Evolutionary conservation across 1,140 invertebrate genomes (phyloP), one percentile per base, ranked within the genome.

Genomic region (Ceratina japonica): DNA sequence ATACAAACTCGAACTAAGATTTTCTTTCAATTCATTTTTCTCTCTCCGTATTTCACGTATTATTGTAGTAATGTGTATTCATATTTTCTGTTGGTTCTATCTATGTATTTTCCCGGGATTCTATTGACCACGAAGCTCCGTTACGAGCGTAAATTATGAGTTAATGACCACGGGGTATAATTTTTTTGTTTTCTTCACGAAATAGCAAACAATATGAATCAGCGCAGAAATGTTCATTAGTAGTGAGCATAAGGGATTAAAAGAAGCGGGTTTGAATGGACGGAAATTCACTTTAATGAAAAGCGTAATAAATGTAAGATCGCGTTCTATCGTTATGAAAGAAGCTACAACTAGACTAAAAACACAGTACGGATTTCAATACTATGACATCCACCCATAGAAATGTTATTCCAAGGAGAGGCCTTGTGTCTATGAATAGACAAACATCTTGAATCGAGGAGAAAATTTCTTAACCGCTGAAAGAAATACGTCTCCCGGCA

Each of bases 201-300:
- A 27, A 49, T 68, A 61, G 22, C 7, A 7, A 20, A 74, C 24
- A 76, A 76, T 44, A 44, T 49, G 24, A 12, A n/a, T 18, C 31
- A 27, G 27, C 7, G 16, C n/a, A 20, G 18, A 27, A 69, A 51
- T 27, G 2, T 61, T 76, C 74, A 52, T 69, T 61, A 69, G 24
- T 8, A 61, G 20, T 44, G 37, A 59, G 27, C 20, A 16, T 5
- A 31, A 61, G 22, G 56, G 15, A 69, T 76, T 61, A 51, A 69
- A 76, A 31, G 74, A 7, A 68, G 24, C 37, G 20, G 54, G 22
- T 51, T 49, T 75, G 63, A 68, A 75, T 75, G 54, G 16, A 2
- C 3, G 8, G 37, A 61, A 69, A 10, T 58, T 49, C 49, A 61
- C 52, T 59, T 69, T 51, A 69, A 76, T 76, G 74, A 69, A 76